Evolutionary conservation across 1,140 invertebrate species (phyloP).

Genomic region (Drosophila sp.): DNA sequence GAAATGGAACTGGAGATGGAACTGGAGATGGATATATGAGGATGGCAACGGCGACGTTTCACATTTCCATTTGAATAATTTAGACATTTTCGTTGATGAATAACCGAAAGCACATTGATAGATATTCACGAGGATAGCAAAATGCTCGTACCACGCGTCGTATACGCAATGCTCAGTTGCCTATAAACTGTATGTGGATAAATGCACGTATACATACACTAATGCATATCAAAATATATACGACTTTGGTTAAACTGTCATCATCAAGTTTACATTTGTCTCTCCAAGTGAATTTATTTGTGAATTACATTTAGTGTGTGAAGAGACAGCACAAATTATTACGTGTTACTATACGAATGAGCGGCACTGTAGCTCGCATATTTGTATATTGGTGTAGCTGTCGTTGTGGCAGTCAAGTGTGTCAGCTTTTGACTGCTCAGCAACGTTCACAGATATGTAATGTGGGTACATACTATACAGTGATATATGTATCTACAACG

Average conservation of each 20-base stretch:
- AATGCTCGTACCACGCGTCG: slow-evolving; percentile 22
- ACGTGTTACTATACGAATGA: slow-evolving; percentile 1
- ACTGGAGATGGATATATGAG: not conserved
- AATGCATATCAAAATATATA: not conserved
- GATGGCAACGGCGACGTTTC: slow-evolving; percentile 56
- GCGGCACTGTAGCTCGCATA: not conserved
- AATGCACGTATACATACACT: not conserved
- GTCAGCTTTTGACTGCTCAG: slow-evolving; percentile 27
- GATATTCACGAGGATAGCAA: slow-evolving; percentile 52
- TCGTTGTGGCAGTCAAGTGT: slow-evolving; percentile 30
- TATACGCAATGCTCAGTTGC: slow-evolving; percentile 39
- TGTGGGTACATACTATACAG: not conserved
- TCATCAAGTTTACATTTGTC: not conserved
- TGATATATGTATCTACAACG: not conserved
- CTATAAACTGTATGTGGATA: slow-evolving; percentile 3
- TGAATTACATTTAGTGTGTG: no score
- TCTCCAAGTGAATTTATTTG: not conserved
- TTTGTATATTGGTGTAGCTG: slow-evolving; percentile 8
- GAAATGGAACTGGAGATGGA: slow-evolving; percentile 28
- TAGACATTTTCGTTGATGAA: slow-evolving; percentile 83
- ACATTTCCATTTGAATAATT: slow-evolving; percentile 83
- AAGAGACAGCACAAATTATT: not conserved
- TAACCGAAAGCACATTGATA: slow-evolving; percentile 81
- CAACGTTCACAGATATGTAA: slow-evolving; percentile 17
- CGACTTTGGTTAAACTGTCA: not conserved